Evolutionary conservation across 2,797 vertebrate species (phyloP), one percentile per base, ranked within the genome.

Genomic region (Sebastes oblongus): DNA sequence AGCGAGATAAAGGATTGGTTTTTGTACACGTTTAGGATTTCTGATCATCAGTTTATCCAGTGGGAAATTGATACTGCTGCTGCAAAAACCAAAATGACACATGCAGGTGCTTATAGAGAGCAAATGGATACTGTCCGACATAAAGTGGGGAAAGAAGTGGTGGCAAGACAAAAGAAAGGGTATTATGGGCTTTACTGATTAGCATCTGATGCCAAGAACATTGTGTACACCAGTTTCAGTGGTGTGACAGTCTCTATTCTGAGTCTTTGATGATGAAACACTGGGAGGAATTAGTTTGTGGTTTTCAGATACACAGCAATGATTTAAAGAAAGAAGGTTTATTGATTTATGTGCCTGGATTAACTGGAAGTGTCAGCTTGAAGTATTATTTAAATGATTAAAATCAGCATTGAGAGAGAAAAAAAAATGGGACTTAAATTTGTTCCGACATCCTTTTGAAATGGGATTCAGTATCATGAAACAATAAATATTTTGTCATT

Each of bases 11-110:
- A 76, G 61, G 50, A 80, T 68, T 78, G 42, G 8, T 16, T 75
- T 70, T n/a, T 64, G 34, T 88, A 52, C 70, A 80, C 55, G 77
- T 73, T 78, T 72, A 83, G 77, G 72, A 75, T 78, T 83, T 89
- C 75, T 81, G 84, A 86, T 83, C 39, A 69, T 84, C 16, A 24
- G 20, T 50, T 72, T 8, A 34, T 81, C 73, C 59, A 5, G 13
- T 30, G 68, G 64, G 77, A 69, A 66, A 74, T 62, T 1, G 8
- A 74, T 36, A 58, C 25, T 39, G 14, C 25, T 39, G 14, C 65
- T 66, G 54, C 52, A 27, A 64, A 71, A 75, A 39, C 0, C 36
- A 66, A 69, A 78, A 30, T 64, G 25, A 56, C 13, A 3, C 3
- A 58, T 25, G 12, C 42, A 62, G 66, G 36, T 52, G 39, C 42